phyloP scores from a whole-genome alignment of 2,888 invertebrate species.

The Mythimna ferrago region DNA sequence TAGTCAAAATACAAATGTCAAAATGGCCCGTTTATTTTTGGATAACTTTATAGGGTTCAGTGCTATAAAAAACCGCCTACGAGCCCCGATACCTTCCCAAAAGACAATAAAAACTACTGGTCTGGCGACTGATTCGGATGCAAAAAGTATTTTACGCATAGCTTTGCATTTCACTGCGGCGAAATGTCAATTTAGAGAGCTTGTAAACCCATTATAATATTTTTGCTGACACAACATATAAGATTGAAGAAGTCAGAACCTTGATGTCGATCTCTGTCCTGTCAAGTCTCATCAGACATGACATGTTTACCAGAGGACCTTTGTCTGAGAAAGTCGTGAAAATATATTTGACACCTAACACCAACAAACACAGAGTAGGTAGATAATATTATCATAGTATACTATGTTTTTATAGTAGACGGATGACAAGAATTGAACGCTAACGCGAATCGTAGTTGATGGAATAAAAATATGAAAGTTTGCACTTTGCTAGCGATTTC shows the following conservation, averaged over 20 bases:
- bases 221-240: not conserved
- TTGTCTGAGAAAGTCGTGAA: not conserved
- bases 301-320: slow-evolving; percentile 1
- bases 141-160: no score
- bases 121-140: no score
- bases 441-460: not conserved
- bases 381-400: no score
- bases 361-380: not conserved
- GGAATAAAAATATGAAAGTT: not conserved
- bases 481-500: no score
- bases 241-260: not conserved
- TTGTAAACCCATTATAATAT: not conserved
- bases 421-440: not conserved
- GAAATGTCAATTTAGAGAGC: not conserved
- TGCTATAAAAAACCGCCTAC: no score
- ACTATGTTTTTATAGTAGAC: not conserved
- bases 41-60: no score
- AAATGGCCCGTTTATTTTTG: no score
- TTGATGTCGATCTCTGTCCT: not conserved
- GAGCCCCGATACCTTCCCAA: no score
- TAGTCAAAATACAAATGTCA: no score
- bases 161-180: no score
- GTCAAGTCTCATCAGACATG: not conserved
- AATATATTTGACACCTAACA: not conserved
- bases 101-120: no score